Percentiles rank a stretch among this genome's conserved stretches.
Conservation (phyloP, 2,113 vertebrate species). For the Corydoras maculifer region DNA sequence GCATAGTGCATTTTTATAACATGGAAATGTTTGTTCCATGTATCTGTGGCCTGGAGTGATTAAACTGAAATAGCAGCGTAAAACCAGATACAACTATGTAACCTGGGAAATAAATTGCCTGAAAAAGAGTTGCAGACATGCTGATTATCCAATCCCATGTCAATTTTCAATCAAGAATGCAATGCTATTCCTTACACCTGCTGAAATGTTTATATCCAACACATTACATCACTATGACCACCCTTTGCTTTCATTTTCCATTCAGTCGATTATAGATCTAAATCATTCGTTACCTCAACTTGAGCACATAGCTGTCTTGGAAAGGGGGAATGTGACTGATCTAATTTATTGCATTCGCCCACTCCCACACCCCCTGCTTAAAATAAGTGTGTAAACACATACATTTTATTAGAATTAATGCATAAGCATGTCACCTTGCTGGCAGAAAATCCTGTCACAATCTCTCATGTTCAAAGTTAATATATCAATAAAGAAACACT, state of each 20-base stretch:
- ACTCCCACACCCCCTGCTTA: background rate
- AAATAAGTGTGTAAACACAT: background rate
- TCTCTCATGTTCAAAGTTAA: background rate
- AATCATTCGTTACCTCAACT: conserved; percentile 13
- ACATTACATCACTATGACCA: background rate
- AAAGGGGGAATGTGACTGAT: background rate
- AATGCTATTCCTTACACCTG: conserved; percentile 2
- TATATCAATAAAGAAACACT: conserved; percentile 8
- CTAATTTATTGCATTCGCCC: conserved; percentile 19
- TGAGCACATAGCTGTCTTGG: conserved; percentile 15
- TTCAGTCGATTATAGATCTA: background rate
- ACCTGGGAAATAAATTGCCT: too few species aligned
- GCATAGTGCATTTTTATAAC: too few species aligned
- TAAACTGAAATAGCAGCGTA: too few species aligned
- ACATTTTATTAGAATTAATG: conserved; percentile 18
- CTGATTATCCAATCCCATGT: conserved; percentile 8
- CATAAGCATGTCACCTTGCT: background rate
- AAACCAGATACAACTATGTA: too few species aligned
- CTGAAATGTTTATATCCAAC: conserved; percentile 2
- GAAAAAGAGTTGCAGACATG: background rate
- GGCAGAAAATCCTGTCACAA: background rate
- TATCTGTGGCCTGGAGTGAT: too few species aligned
- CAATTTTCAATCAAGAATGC: conserved; percentile 6
- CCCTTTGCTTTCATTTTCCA: conserved; percentile 7
- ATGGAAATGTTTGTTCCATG: too few species aligned